Base-by-base conservation (phyloP, 2,888 invertebrate genomes). In the Folsomia candida region DNA sequence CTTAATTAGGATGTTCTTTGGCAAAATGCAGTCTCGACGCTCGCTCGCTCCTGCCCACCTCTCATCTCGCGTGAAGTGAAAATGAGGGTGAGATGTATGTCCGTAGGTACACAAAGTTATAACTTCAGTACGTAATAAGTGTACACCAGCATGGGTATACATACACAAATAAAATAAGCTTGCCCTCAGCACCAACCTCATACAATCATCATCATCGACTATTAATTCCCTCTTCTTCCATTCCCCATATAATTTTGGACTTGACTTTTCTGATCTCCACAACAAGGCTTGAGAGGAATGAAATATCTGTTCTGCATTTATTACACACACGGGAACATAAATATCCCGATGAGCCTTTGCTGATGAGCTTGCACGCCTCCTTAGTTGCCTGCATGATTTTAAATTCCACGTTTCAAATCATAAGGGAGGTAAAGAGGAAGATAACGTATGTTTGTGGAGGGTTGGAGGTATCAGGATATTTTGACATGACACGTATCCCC, bases 1-100 rank as follows among this genome's bases (percentile, higher is more conserved):
- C 61, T 64, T 69, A 69, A 69, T 69, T 69, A 69, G 58, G 58
- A 69, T 57, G 64, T 69, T 69, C 69, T 47, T 18, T 62, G 24
- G 24, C 63, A n/a, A 51, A 64, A 64, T 64, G 22, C 51, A 64
- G 6, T 54, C 6, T 54, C n/a, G n/a, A n/a, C n/a, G n/a, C n/a
- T n/a, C n/a, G n/a, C n/a, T n/a, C 6, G 54, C 54, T 54, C 37
- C 37, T 9, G 37, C 37, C 37, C 37, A 37, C 37, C 37, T 37
- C 37, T 37, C 37, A 37, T 37, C 37, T 37, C 37, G 14, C 14
- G 37, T 37, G 37, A 37, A 37, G 37, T 37, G 37, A 37, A 37
- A 37, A 37, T 37, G 14, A 37, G 37, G 37, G 37, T 37, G 37
- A 37, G 14, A 14, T n/a, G n/a, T n/a, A n/a, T n/a, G n/a, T n/a